Evolutionary conservation across 1,140 invertebrate species (phyloP), one percentile per base, ranked within the genome.

Genomic region (Drosophila serrata): DNA sequence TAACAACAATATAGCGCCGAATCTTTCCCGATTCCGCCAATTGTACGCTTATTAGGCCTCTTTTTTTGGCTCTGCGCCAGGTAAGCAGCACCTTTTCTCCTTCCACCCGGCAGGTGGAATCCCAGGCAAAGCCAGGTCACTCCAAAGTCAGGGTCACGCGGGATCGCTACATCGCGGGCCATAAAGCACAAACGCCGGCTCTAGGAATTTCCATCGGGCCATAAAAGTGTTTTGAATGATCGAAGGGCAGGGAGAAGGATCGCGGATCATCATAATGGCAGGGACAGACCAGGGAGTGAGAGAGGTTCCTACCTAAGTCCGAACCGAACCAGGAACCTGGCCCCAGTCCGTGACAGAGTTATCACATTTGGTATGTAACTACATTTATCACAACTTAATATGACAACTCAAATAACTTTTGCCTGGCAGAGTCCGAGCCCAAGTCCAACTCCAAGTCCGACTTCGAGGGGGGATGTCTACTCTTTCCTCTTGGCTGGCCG

Each of bases 331-430:
- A n/a, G n/a, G 39, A 42, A 4, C 1, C 39, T 24, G 37, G 13
- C 3, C 27, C 13, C 49, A 42, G 15, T 9, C 43, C 24, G 53
- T 15, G 45, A 48, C 60, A 88, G 80, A 84, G 84, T 91, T 88
- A 91, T 91, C 88, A 91, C 81, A 85, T 91, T 79, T 73, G 29
- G 81, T 82, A 75, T 90, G 84, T 85, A 91, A 91, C 88, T 91
- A 91, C 88, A 91, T 91, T 91, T 90, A 91, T 91, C 88, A 91
- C 84, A 78, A 75, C 85, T 80, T 91, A 91, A 91, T 91, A 90
- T 91, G 88, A 91, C 88, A 91, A 90, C 62, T 90, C 81, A 81
- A 86, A 90, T 90, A 86, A 90, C 75, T 85, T 82, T 90, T 81
- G 81, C 85, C 57, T 82, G 65, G 67, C 43, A 49, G 46, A 73